Evolutionary conservation across 1,140 invertebrate genomes (phyloP), one percentile per base, ranked within the genome.

Genomic region (Drosophila busckii): DNA sequence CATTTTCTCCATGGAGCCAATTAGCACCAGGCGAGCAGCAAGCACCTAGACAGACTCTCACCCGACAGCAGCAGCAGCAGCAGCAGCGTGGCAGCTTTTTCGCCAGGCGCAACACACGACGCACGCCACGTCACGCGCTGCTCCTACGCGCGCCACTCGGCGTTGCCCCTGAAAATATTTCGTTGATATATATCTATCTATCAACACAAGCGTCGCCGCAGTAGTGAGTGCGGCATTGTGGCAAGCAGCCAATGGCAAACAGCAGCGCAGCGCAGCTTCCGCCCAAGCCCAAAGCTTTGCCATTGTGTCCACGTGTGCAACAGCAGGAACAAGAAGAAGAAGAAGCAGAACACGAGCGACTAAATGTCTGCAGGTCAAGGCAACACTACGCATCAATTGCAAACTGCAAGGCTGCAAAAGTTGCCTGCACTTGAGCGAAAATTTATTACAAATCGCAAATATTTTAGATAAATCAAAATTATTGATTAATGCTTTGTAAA

Each of bases 1-100:
- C 82, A 84, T 85, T 85, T 85, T 85, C 75, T 85, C 80, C 70
- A 83, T 83, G 75, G 82, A 85, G 83, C 70, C 67, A 85, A 85
- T 83, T 83, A 70, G 35, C 23, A 68, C 75, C 70, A 85, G 82
- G 82, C 84, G 65, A 70, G 26, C 82, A 85, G 82, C 50, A 76
- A 58, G 28, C 35, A 49, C 22, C 16, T 7, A 23, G 20, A 44
- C 26, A 38, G 26, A 10, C 15, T 4, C 15, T 19, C 13, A 22
- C n/a, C n/a, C n/a, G n/a, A n/a, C n/a, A n/a, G n/a, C n/a, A n/a
- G n/a, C n/a, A n/a, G n/a, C n/a, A n/a, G n/a, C n/a, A n/a, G n/a
- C n/a, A n/a, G n/a, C n/a, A n/a, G n/a, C n/a, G n/a, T n/a, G n/a
- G n/a, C n/a, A n/a, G n/a, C n/a, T n/a, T n/a, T n/a, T n/a, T 45